Evolutionary conservation across 2,888 invertebrate genomes (phyloP).

Genomic region (Lithophane socia): DNA sequence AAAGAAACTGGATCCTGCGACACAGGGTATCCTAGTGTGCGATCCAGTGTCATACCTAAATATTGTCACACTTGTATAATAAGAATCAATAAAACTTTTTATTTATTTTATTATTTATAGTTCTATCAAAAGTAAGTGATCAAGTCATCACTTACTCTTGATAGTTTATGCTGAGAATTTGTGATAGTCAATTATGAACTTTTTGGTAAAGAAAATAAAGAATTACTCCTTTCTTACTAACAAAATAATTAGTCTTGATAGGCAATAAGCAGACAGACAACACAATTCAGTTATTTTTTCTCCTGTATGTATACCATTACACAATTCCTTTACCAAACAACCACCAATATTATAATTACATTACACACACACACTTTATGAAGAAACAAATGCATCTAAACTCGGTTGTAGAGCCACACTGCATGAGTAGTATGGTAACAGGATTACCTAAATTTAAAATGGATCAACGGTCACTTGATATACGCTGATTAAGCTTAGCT

Average conservation of each 20-base stretch:
- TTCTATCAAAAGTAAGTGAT: not conserved
- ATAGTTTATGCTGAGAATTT: not conserved
- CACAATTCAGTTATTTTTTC: not conserved
- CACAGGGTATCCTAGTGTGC: no score
- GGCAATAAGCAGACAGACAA: not conserved
- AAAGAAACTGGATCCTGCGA: no score
- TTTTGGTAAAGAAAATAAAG: not conserved
- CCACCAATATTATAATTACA: not conserved
- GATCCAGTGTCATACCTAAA: no score
- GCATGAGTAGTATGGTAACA: conserved; percentile 52
- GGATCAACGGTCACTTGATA: conserved; percentile 69
- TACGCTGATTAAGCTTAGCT: conserved; percentile 48
- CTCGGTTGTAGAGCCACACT: not conserved
- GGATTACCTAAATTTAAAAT: conserved; percentile 62
- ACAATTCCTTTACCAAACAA: not conserved
- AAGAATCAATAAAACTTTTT: no score
- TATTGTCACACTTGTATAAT: no score
- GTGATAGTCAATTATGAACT: not conserved
- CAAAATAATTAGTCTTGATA: not conserved
- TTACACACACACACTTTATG: not conserved
- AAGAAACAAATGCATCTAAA: conserved; percentile 25
- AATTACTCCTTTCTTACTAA: not conserved
- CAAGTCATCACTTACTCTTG: not conserved
- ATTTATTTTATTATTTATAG: not conserved
- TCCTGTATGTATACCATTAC: not conserved